A percentile compares a stretch with the other conserved stretches of the same genome.
Evolutionary conservation across 1,140 invertebrate species (phyloP).

Genomic region (Laupala kohalensis): DNA sequence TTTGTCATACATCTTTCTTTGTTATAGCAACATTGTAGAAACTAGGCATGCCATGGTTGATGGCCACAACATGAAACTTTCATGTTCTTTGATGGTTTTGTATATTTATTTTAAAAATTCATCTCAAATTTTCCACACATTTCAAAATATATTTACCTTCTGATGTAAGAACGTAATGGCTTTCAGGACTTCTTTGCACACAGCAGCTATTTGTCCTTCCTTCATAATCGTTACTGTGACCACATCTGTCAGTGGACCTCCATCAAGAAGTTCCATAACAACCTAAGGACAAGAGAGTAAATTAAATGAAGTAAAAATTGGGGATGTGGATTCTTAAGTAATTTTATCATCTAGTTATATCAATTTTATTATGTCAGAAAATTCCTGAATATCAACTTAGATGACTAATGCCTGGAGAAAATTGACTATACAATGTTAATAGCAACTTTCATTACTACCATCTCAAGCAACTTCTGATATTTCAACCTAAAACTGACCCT

Average conservation of each 20-base stretch:
- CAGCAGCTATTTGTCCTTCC: constrained; percentile 91
- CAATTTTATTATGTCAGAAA: too few species aligned
- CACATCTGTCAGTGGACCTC: constrained; percentile 91
- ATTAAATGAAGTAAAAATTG: not conserved
- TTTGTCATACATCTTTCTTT: too few species aligned
- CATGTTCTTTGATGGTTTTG: not conserved
- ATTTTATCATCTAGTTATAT: too few species aligned
- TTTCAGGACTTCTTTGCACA: constrained; percentile 82
- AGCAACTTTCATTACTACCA: too few species aligned
- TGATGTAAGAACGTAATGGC: constrained; percentile 85
- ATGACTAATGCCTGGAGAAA: too few species aligned
- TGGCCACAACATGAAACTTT: too few species aligned
- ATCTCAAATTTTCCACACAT: not conserved
- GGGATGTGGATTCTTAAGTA: too few species aligned
- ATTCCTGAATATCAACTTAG: too few species aligned
- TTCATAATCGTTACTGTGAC: constrained; percentile 97
- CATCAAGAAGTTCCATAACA: constrained; percentile 89
- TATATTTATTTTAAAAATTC: not conserved
- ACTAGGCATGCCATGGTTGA: not conserved
- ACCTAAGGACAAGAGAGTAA: constrained; percentile 23
- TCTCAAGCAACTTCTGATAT: too few species aligned
- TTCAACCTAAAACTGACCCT: too few species aligned
- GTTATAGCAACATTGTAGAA: not conserved
- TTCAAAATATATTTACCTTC: constrained; percentile 31
- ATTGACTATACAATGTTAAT: too few species aligned